Percentiles rank a stretch among this genome's conserved stretches.
phyloP scores from a whole-genome alignment of 1,140 invertebrate species.

The Drosophila aff. region DNA sequence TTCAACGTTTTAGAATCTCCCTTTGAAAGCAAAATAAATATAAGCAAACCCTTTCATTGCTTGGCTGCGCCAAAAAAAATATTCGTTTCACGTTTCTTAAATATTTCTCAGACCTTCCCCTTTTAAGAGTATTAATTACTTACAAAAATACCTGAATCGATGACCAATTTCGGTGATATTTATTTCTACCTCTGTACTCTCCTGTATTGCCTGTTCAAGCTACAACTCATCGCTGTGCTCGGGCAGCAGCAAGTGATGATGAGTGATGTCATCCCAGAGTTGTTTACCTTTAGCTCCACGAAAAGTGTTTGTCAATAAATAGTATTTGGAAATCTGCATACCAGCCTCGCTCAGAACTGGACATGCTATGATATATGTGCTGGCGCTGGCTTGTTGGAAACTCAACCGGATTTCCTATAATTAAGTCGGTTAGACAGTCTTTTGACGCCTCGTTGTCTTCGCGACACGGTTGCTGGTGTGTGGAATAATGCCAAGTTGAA shows the following conservation, averaged over 20 bases:
- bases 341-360: slow-evolving; percentile 46
- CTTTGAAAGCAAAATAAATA: background rate
- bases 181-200: slow-evolving; percentile 34
- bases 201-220: slow-evolving; percentile 21
- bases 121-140: slow-evolving; percentile 1
- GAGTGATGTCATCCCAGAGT: slow-evolving; percentile 68
- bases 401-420: slow-evolving; percentile 74
- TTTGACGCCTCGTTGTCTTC: slow-evolving; percentile 62
- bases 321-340: slow-evolving; percentile 56
- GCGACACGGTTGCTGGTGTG: slow-evolving; percentile 4
- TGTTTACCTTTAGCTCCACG: slow-evolving; percentile 50
- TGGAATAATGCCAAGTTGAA: slow-evolving; percentile 58
- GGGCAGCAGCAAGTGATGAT: slow-evolving; percentile 20
- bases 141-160: slow-evolving; percentile 5
- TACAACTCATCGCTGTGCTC: slow-evolving; percentile 41
- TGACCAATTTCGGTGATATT: slow-evolving; percentile 22
- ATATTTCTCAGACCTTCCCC: background rate
- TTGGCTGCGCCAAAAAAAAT: background rate
- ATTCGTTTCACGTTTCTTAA: background rate
- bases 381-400: slow-evolving; percentile 17
- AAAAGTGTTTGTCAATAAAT: slow-evolving; percentile 73
- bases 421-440: slow-evolving; percentile 56
- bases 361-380: slow-evolving; percentile 39
- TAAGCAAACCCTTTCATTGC: background rate
- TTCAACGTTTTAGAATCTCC: background rate